Percentiles rank a stretch among this genome's conserved stretches.
These are phyloP conservation scores for Zingel zingel DNA, from an alignment of 2,113 vertebrate genomes.

Conservation along the genomic window DNA sequence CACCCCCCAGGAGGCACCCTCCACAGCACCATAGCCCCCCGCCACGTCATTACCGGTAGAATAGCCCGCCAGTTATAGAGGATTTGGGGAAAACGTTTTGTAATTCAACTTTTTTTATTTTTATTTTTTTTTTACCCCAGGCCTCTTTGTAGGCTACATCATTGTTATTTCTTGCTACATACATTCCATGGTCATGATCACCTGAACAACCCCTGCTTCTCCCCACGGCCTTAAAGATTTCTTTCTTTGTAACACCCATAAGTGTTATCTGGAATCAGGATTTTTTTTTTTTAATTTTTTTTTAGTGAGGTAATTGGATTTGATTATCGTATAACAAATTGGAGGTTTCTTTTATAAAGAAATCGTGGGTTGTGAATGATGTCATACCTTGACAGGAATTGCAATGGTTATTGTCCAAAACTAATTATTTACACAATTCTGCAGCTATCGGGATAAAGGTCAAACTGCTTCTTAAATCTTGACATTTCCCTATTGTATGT, in stretches of 20 bases:
- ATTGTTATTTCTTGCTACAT: conserved; percentile 47
- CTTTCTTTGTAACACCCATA: not conserved
- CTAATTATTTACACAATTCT: conserved; percentile 16
- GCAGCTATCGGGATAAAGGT: not conserved
- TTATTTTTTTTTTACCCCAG: conserved; percentile 38
- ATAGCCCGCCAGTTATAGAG: not conserved
- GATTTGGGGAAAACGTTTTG: conserved; percentile 56
- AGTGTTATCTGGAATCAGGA: conserved; percentile 5
- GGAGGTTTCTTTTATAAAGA: conserved; percentile 58
- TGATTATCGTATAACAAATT: conserved; percentile 16
- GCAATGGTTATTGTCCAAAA: conserved; percentile 16
- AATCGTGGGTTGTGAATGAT: conserved; percentile 21
- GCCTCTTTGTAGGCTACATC: conserved; percentile 32
- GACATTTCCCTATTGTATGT: conserved; percentile 15
- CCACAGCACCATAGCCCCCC: conserved; percentile 82
- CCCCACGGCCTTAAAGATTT: conserved; percentile 54
- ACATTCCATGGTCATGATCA: conserved; percentile 78
- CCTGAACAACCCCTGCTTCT: conserved; percentile 31
- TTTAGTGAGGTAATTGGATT: not conserved
- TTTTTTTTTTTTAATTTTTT: not conserved
- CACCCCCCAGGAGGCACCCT: conserved; percentile 79
- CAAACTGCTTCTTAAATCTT: not conserved
- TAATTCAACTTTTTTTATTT: conserved; percentile 50
- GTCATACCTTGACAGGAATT: conserved; percentile 16
- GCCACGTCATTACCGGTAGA: conserved; percentile 85